phyloP scores from a whole-genome alignment of 2,113 vertebrate genomes.

The Dipodomys spectabilis region DNA sequence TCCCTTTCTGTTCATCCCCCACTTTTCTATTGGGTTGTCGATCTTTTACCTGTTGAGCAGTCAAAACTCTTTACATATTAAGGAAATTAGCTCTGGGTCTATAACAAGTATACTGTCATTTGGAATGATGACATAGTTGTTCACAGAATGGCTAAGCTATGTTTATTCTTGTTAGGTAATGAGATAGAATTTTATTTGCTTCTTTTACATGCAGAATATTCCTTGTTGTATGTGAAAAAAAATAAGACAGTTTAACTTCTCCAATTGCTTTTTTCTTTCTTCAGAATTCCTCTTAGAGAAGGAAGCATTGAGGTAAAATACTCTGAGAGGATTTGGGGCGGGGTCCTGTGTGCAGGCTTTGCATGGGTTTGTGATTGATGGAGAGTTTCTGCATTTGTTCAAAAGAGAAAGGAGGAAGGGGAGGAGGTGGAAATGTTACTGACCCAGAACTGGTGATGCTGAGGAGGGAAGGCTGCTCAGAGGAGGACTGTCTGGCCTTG shows the following conservation, averaged over 20 bases:
- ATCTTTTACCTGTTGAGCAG: not conserved
- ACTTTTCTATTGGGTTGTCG: conserved; percentile 15
- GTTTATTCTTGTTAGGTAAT: not conserved
- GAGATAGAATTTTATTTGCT: not conserved
- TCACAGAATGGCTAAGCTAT: not conserved
- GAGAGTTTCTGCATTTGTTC: not conserved
- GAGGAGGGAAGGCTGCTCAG: too few species aligned
- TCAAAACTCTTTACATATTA: not conserved
- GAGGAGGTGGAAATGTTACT: not conserved
- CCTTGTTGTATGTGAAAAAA: not conserved
- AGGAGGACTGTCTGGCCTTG: too few species aligned
- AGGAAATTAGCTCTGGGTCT: not conserved
- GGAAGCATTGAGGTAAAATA: not conserved
- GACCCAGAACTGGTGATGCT: too few species aligned
- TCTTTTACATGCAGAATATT: not conserved
- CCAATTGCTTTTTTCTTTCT: not conserved
- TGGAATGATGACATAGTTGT: not conserved
- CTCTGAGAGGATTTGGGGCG: not conserved
- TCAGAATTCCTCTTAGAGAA: not conserved
- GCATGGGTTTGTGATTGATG: rapidly evolving
- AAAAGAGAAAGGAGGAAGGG: not conserved
- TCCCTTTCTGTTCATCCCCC: not conserved
- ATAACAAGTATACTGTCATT: not conserved
- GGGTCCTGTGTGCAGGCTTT: not conserved
- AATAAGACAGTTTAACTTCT: not conserved